phyloP scores from a whole-genome alignment of 2,113 vertebrate species.

The Grallaria varia region DNA sequence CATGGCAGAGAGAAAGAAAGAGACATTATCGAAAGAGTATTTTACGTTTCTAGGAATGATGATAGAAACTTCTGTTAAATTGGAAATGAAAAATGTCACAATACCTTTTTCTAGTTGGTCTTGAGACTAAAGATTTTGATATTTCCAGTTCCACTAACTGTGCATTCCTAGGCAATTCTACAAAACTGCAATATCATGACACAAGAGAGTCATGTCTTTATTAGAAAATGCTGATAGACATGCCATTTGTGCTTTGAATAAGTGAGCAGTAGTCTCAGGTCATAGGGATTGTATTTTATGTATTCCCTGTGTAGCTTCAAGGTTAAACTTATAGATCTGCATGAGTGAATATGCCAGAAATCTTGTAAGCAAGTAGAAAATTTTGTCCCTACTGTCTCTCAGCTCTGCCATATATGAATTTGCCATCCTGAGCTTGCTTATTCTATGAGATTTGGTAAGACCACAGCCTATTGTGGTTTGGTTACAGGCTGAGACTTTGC shows the following conservation, averaged over 20 bases:
- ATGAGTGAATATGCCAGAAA: not conserved
- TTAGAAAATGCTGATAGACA: not conserved
- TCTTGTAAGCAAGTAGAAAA: not conserved
- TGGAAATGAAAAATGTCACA: not conserved
- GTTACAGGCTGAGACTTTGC: not conserved
- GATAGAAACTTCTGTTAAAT: not conserved
- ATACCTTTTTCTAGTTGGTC: not conserved
- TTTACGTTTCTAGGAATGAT: not conserved
- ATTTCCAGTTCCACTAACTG: not conserved
- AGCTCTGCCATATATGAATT: not conserved
- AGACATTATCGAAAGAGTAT: not conserved
- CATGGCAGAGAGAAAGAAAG: not conserved
- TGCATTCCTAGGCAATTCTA: not conserved
- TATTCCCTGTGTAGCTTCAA: not conserved
- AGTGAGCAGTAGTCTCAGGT: not conserved
- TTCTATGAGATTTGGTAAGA: not conserved
- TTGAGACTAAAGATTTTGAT: not conserved
- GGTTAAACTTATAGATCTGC: not conserved
- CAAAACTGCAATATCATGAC: not conserved
- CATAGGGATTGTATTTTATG: accelerated
- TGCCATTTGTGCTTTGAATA: not conserved
- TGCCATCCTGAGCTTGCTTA: not conserved
- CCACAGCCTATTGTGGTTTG: not conserved
- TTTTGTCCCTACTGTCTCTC: not conserved
- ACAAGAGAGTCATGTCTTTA: not conserved